These are phyloP conservation scores for Hemaris fuciformis DNA, from an alignment of 2,888 invertebrate species.

Conservation along the genomic window DNA sequence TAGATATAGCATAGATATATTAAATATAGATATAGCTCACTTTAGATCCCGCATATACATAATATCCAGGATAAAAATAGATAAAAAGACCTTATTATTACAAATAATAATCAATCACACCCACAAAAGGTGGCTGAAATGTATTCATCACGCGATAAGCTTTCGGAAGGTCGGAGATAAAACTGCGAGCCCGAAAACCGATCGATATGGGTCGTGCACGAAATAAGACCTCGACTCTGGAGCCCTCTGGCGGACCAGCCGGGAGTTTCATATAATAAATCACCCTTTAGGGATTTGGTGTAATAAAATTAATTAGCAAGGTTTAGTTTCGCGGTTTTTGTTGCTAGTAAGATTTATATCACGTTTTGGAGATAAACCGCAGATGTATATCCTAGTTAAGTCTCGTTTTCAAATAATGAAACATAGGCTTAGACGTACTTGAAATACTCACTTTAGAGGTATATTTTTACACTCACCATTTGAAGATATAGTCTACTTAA, in stretches of 20 bases:
- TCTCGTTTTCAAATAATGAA: too few relatives aligned
- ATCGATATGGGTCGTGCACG: neutral
- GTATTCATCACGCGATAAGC: neutral
- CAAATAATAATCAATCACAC: neutral
- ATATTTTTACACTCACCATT: too few relatives aligned
- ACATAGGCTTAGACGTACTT: too few relatives aligned
- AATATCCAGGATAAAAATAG: too few relatives aligned
- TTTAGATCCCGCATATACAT: too few relatives aligned
- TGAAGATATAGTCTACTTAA: too few relatives aligned
- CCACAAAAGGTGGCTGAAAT: neutral
- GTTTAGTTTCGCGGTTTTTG: neutral
- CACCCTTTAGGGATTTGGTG: neutral
- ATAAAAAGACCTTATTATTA: too few relatives aligned
- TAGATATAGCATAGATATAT: too few relatives aligned
- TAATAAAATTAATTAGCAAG: neutral
- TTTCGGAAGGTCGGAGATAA: neutral
- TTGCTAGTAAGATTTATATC: neutral
- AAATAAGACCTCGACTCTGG: neutral
- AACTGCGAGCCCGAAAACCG: too few relatives aligned
- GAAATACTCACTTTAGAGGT: too few relatives aligned
- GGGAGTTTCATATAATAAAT: neutral
- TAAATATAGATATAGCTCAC: too few relatives aligned
- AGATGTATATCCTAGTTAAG: neutral
- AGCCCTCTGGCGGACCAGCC: neutral
- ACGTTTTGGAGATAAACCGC: neutral